These are phyloP conservation scores for Oryzias dopingdopingensis DNA, from an alignment of 2,797 vertebrate genomes.

Conservation along the genomic window DNA sequence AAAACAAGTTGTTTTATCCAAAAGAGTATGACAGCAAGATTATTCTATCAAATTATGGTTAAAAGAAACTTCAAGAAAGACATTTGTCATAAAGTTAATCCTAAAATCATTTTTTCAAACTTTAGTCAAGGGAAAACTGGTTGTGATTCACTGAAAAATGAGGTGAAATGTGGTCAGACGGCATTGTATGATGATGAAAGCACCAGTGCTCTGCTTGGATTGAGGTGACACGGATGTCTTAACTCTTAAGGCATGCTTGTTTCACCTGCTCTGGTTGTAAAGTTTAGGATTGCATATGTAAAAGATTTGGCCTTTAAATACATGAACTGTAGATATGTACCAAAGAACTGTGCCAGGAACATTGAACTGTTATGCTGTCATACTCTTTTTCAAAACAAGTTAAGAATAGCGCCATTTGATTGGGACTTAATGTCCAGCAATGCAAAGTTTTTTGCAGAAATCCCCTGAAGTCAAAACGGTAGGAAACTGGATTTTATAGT, in stretches of 20 bases:
- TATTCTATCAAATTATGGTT: not conserved
- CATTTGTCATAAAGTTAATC: no score
- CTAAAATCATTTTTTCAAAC: no score
- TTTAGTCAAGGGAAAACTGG: no score
- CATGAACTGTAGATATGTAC: conserved; percentile 58
- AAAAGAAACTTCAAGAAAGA: no score
- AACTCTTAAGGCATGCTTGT: conserved; percentile 73
- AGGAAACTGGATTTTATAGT: conserved; percentile 33
- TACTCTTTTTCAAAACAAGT: conserved; percentile 64
- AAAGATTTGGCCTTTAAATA: conserved; percentile 48
- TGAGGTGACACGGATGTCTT: conserved; percentile 52
- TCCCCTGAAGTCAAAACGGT: conserved; percentile 64
- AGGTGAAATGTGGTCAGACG: not conserved
- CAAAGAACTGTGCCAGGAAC: conserved; percentile 35
- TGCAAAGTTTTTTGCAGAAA: conserved; percentile 43
- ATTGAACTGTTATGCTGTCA: conserved; percentile 61
- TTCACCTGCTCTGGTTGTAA: conserved; percentile 61
- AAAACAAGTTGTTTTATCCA: conserved; percentile 35
- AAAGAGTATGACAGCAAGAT: conserved; percentile 74
- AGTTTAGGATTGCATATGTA: conserved; percentile 75
- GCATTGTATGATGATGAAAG: conserved; percentile 51
- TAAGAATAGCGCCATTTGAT: conserved; percentile 26
- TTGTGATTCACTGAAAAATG: conserved; percentile 6
- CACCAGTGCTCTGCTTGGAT: conserved; percentile 60
- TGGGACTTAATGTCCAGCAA: conserved; percentile 24